Evolutionary conservation across 2,888 invertebrate genomes (phyloP), one percentile per base, ranked within the genome.

Genomic region (Pammene fasciana): DNA sequence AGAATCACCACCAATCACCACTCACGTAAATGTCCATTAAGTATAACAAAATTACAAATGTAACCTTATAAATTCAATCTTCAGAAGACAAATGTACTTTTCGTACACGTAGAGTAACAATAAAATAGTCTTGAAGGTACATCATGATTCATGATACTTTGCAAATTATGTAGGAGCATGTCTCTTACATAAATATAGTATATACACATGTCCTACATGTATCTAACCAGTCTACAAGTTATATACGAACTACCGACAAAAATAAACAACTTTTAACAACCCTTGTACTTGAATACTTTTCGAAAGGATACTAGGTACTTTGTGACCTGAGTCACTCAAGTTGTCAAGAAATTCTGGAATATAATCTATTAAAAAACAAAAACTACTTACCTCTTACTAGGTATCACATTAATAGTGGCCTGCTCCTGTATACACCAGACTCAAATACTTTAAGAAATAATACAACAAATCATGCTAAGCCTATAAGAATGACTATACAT

Each of bases 231-330:
- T 71, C 71, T 72, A 72, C 62, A 52, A 56, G 36, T 57, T 45
- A 67, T 36, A 52, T 43, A 60, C 48, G 60, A 71, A 38, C 55
- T 56, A 67, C 48, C 26, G 68, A 71, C 26, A 60, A 55, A 56
- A 68, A 61, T 59, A 68, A 73, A 74, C 74, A 72, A 74, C 68
- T 68, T 60, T 14, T 64, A 71, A 74, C 72, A 74, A 74, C 73
- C 70, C 70, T 68, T 68, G 66, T 61, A 52, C 68, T 71, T 71
- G 70, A 74, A 71, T 72, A 70, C 72, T 68, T 71, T 68, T 71
- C 45, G 65, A 72, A 72, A 73, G 65, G 71, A 50, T 72, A 73
- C 61, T 56, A 67, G 67, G 38, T 72, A 73, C 60, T 56, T 70
- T 64, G 71, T 50, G 48, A 55, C 38, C 43, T 46, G 67, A 48